Evolutionary conservation across 2,797 vertebrate species (phyloP).

Genomic region (Esox lucius): DNA sequence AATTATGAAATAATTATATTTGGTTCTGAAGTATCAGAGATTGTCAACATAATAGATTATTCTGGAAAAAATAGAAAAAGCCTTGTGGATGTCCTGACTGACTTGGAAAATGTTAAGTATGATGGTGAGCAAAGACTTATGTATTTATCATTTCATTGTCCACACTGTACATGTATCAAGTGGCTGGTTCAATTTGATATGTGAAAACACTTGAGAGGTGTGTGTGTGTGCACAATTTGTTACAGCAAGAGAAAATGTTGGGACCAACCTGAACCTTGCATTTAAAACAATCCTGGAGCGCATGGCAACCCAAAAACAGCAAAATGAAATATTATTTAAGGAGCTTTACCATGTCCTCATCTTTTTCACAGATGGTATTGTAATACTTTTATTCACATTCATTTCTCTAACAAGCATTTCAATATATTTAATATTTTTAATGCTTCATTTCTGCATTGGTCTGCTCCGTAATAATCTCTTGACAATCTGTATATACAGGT

Average conservation of each 20-base stretch:
- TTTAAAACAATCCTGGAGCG: conserved; percentile 28
- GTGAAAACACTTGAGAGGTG: neutral
- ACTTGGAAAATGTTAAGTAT: neutral
- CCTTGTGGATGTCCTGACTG: rapidly evolving
- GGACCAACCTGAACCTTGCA: conserved; percentile 54
- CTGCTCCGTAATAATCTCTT: neutral
- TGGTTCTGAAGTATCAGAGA: conserved; percentile 36
- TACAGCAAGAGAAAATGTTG: conserved; percentile 39
- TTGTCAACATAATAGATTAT: conserved; percentile 53
- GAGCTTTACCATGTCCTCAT: conserved; percentile 59
- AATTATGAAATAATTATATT: conserved; percentile 69
- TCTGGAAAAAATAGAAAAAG: rapidly evolving
- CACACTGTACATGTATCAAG: neutral
- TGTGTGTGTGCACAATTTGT: conserved; percentile 13
- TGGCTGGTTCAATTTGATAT: neutral
- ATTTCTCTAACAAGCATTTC: neutral
- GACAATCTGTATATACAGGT: conserved; percentile 37
- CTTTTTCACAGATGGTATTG: conserved; percentile 52
- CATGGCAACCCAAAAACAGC: conserved; percentile 35
- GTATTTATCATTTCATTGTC: neutral
- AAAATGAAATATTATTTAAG: conserved; percentile 16
- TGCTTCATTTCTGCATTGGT: neutral
- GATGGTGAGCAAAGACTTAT: conserved; percentile 34
- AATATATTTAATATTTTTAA: neutral
- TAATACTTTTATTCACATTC: neutral